Evolutionary conservation across 2,113 vertebrate species (phyloP).

Genomic region (Anarhynchus alexandrinus): DNA sequence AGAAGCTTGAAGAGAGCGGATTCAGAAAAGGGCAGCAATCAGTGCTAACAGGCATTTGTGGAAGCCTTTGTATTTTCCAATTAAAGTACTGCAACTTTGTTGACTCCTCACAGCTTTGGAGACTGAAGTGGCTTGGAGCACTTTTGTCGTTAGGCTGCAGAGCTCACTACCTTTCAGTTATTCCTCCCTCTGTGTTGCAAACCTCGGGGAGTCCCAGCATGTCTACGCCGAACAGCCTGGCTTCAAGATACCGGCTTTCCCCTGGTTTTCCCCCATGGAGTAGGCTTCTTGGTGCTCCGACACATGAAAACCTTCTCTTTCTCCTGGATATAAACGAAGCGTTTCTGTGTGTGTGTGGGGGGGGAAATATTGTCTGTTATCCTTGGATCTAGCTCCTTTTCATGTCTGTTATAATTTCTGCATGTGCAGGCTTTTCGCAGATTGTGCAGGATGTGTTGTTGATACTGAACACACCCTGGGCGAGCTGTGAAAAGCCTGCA

Average conservation of each 20-base stretch:
- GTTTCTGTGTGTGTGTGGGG: rapidly evolving
- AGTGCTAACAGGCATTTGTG: not conserved
- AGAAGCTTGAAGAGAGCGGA: not conserved
- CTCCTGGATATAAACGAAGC: not conserved
- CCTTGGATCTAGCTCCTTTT: not conserved
- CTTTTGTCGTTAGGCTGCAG: not conserved
- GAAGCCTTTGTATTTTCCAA: not conserved
- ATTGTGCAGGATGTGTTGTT: not conserved
- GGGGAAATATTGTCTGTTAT: not conserved
- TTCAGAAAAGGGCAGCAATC: not conserved
- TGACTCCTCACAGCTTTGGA: not conserved
- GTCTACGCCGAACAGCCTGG: not conserved
- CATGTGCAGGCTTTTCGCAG: not conserved
- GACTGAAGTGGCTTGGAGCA: not conserved
- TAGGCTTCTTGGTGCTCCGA: not conserved
- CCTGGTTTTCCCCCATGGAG: not conserved
- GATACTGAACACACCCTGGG: not conserved
- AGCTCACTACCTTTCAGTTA: not conserved
- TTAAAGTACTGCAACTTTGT: not conserved
- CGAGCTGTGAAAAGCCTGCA: not conserved
- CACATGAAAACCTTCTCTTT: not conserved
- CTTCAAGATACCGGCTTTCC: not conserved
- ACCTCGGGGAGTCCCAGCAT: not conserved
- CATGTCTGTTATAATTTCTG: not conserved
- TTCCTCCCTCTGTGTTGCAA: not conserved